These are phyloP conservation scores for Myrmecophaga tridactyla DNA, from an alignment of 2,113 vertebrate species.

Conservation along the genomic window DNA sequence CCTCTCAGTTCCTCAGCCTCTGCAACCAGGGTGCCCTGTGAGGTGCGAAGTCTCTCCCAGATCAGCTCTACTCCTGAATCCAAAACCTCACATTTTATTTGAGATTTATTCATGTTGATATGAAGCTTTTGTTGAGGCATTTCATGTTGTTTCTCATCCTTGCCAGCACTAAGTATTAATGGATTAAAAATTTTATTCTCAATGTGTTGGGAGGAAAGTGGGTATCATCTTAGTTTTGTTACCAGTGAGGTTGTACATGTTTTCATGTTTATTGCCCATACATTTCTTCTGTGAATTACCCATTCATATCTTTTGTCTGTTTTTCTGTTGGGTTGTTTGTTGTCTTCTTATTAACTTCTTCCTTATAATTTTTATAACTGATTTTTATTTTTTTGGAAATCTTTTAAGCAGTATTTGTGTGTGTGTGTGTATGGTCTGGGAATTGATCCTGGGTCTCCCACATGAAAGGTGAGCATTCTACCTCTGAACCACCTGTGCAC, in stretches of 20 bases:
- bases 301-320: not conserved
- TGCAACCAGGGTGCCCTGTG: no score
- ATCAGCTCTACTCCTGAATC: no score
- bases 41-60: no score
- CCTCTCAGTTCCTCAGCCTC: no score
- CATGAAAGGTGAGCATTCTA: no score
- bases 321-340: not conserved
- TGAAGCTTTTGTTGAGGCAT: not conserved
- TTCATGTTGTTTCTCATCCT: not conserved
- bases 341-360: not conserved
- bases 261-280: not conserved
- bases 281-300: slow-evolving; percentile 10
- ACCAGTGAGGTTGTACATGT: not conserved
- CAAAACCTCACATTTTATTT: not conserved
- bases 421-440: no score
- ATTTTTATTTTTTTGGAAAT: slow-evolving; percentile 20
- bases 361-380: not conserved
- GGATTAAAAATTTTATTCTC: not conserved
- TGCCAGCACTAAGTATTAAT: not conserved
- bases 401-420: slow-evolving; percentile 39
- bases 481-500: no score
- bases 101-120: not conserved
- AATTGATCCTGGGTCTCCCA: no score
- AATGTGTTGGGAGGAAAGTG: not conserved
- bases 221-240: not conserved